phyloP scores from a whole-genome alignment of 2,797 vertebrate genomes.

The Macrochelys suwanniensis region DNA sequence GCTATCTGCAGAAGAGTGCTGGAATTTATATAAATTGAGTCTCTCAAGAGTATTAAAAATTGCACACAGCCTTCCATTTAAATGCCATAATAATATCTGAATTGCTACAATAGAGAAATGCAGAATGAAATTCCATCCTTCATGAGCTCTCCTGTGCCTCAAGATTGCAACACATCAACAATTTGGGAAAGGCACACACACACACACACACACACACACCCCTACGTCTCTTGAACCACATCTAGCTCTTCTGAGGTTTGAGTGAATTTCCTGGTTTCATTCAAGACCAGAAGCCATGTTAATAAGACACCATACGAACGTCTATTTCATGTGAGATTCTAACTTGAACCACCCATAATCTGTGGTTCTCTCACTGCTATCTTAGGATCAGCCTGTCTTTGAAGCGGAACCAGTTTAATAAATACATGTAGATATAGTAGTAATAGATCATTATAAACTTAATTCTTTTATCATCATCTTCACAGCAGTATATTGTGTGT shows the following conservation, averaged over 20 bases:
- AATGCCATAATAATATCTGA: background rate
- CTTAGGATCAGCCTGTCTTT: background rate
- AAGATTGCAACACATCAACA: background rate
- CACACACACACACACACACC: too few species aligned
- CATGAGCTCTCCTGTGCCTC: background rate
- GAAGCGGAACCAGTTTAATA: background rate
- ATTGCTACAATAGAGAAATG: background rate
- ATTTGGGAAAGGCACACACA: background rate
- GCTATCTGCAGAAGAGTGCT: background rate
- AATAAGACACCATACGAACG: background rate
- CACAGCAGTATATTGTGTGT: background rate
- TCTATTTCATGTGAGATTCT: background rate
- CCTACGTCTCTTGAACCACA: background rate
- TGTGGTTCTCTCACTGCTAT: background rate
- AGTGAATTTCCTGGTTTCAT: background rate
- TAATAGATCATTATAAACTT: background rate
- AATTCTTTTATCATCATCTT: background rate
- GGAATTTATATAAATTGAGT: background rate
- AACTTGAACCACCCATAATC: background rate
- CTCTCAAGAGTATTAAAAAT: background rate
- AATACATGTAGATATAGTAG: background rate
- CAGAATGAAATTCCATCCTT: background rate
- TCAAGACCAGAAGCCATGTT: background rate
- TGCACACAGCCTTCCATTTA: background rate
- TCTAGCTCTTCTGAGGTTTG: background rate